A percentile compares a stretch with the other conserved stretches of the same genome.
These are phyloP conservation scores for Plemyria rubiginata DNA, from an alignment of 2,888 invertebrate species.

Conservation along the genomic window DNA sequence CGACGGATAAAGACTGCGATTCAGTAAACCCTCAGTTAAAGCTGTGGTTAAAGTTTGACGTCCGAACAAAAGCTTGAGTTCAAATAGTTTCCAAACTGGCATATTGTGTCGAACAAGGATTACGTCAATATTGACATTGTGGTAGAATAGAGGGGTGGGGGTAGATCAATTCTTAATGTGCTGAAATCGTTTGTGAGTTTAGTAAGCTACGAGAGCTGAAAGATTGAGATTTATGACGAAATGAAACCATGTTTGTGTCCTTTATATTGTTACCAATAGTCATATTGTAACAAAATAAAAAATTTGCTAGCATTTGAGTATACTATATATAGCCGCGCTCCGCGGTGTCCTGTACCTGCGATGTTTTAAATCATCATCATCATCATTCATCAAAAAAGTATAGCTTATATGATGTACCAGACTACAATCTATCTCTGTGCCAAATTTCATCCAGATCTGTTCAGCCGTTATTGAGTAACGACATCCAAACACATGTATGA, in stretches of 20 bases:
- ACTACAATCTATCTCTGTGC: too few species aligned
- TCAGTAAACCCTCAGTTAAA: conserved; percentile 9
- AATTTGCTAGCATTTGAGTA: too few species aligned
- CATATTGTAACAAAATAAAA: too few species aligned
- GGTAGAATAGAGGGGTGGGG: conserved; percentile 35
- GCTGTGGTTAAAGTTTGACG: conserved; percentile 32
- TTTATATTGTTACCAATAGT: too few species aligned
- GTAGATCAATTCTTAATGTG: conserved; percentile 37
- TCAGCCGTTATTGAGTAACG: too few species aligned
- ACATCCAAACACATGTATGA: too few species aligned
- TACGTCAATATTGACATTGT: conserved; percentile 45
- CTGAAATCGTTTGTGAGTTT: conserved; percentile 20
- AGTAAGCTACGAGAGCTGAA: neutral
- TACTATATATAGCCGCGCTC: too few species aligned
- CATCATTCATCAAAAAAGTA: too few species aligned
- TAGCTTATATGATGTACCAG: too few species aligned
- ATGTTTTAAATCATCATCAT: too few species aligned
- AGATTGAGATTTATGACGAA: neutral
- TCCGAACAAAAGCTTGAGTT: conserved; percentile 38
- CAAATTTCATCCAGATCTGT: too few species aligned
- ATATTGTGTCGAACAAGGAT: conserved; percentile 43
- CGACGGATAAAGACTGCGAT: conserved; percentile 9
- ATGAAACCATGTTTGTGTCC: neutral
- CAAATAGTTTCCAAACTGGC: conserved; percentile 42
- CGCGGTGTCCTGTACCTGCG: too few species aligned